phyloP scores from a whole-genome alignment of 2,888 invertebrate genomes.

The Abrostola tripartita region DNA sequence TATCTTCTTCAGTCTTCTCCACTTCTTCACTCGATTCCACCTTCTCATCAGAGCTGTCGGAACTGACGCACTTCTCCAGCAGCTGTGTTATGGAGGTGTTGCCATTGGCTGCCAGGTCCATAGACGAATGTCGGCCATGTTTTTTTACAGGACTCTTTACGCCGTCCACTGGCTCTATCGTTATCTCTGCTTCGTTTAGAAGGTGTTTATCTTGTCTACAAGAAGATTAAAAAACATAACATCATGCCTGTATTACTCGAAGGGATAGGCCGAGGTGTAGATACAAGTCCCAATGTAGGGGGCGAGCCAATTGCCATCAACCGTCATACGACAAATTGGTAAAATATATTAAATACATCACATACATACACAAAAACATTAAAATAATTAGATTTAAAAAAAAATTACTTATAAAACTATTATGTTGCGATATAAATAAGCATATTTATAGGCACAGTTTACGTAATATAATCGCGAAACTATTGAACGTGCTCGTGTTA shows the following conservation, averaged over 20 bases:
- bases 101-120: conserved; percentile 80
- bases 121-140: conserved; percentile 84
- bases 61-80: conserved; percentile 82
- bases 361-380: too few relatives aligned
- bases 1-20: conserved; percentile 43
- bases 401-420: too few relatives aligned
- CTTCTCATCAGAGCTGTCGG: conserved; percentile 46
- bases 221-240: not conserved
- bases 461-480: too few relatives aligned
- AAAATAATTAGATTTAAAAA: too few relatives aligned
- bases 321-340: too few relatives aligned
- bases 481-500: too few relatives aligned
- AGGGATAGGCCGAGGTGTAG: too few relatives aligned
- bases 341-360: too few relatives aligned
- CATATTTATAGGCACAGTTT: too few relatives aligned
- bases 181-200: conserved; percentile 82
- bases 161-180: conserved; percentile 78
- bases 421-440: too few relatives aligned
- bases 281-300: too few relatives aligned
- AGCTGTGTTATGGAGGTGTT: conserved; percentile 82
- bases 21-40: conserved; percentile 46
- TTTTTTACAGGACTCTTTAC: conserved; percentile 73
- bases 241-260: not conserved
- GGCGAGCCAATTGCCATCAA: too few relatives aligned
- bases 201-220: conserved; percentile 81